phyloP scores from a whole-genome alignment of 2,888 invertebrate species.

The Tridacna crocea region DNA sequence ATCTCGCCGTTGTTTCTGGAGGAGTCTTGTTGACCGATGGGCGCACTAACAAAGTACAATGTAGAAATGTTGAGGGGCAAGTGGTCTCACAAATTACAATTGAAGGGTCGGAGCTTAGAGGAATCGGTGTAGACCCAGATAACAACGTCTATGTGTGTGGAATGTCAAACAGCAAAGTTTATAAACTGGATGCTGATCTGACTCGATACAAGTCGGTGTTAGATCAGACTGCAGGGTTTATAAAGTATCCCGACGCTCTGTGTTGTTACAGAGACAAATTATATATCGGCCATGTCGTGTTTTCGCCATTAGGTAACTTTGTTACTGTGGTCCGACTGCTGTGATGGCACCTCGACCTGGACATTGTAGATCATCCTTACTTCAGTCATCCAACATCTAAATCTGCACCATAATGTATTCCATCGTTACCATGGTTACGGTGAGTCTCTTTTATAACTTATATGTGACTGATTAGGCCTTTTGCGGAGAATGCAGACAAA shows the following conservation, averaged over 20 bases:
- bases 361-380: too few relatives aligned
- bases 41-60: not conserved
- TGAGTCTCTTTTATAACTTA: too few relatives aligned
- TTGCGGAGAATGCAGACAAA: too few relatives aligned
- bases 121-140: not conserved
- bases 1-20: not conserved
- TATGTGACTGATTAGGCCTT: too few relatives aligned
- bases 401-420: too few relatives aligned
- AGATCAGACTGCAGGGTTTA: not conserved
- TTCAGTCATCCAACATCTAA: too few relatives aligned
- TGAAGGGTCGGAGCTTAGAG: not conserved
- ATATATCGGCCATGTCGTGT: not conserved
- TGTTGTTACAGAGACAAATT: not conserved
- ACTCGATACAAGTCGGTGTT: not conserved
- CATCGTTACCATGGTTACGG: too few relatives aligned
- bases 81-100: not conserved
- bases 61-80: not conserved
- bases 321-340: not conserved
- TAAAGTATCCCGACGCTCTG: not conserved
- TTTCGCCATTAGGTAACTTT: not conserved
- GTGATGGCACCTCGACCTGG: too few relatives aligned
- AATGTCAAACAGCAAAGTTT: not conserved
- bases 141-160: not conserved
- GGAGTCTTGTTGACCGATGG: not conserved
- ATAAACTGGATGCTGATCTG: not conserved